Percentiles rank a stretch among this genome's conserved stretches.
Conservation (phyloP, 2,888 invertebrate genomes). For the Drosophila trichaetosa region DNA sequence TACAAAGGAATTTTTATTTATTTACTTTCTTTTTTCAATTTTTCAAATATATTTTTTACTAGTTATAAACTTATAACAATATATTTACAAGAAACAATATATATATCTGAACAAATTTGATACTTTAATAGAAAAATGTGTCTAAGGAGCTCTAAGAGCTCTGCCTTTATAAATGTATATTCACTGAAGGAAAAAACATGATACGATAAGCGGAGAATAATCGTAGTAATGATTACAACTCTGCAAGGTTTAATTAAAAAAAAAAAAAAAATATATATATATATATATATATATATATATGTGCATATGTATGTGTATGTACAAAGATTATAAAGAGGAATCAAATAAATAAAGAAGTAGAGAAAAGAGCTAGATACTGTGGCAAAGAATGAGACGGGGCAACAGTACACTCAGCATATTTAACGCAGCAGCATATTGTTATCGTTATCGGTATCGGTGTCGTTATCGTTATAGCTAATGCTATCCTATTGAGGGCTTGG, state of each 20-base stretch:
- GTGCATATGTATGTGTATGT: neutral
- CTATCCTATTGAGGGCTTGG: neutral
- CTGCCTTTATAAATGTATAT: too few species aligned
- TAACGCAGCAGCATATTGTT: constrained; percentile 28
- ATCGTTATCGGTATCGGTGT: constrained; percentile 19
- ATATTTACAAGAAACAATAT: neutral
- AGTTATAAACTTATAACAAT: neutral
- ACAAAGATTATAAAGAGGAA: constrained; percentile 1
- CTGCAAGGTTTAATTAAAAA: constrained; percentile 9
- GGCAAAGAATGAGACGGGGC: constrained; percentile 21
- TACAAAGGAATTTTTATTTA: neutral
- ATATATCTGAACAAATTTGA: neutral
- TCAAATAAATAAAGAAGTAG: constrained; percentile 4
- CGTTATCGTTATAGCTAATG: neutral
- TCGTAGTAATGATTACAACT: neutral
- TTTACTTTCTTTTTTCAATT: neutral
- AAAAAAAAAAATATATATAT: too few species aligned
- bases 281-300: neutral
- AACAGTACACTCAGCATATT: constrained; percentile 30
- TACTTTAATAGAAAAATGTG: neutral
- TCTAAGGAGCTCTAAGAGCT: neutral
- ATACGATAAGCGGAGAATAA: constrained; percentile 3
- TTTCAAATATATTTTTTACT: neutral
- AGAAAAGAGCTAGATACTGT: constrained; percentile 14
- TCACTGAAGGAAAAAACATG: neutral